Evolutionary conservation across 2,797 vertebrate species (phyloP), one percentile per base, ranked within the genome.

Genomic region (Pantherophis vulpinus): DNA sequence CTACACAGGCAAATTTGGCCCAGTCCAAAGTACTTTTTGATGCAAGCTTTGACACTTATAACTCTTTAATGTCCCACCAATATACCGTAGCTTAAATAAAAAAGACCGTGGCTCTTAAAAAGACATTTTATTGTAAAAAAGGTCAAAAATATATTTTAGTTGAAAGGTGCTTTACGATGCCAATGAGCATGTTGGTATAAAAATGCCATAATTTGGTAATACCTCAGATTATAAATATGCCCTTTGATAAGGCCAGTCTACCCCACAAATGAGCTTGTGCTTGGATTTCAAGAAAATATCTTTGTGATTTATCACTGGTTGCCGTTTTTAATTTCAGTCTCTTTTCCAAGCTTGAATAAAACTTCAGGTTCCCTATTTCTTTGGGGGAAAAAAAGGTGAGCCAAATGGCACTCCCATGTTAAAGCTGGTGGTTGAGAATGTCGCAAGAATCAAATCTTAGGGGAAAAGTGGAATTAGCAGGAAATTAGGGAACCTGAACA

Each of bases 71-170:
- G 9, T 63, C 25, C 63, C 12, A n/a, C 29, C 63, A n/a, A 66
- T n/a, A 55, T 51, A 51, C 47, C 47, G 47, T 55, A 47, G 37
- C 9, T 83, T 83, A 23, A 42, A 83, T 83, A 8, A 20, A 93
- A 86, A 32, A 27, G 83, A 63, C n/a, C 2, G 37, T 37, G n/a
- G 59, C 2, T 6, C n/a, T 63, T 88, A 83, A 23, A 23, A 87
- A 29, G 20, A 70, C 18, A 9, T 9, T 32, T 96, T 96, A 96
- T 96, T 96, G 97, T 94, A 96, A 96, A 93, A 97, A 97, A 97
- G 93, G 86, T 97, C 94, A 91, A 97, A 97, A 97, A 97, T 96
- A 96, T 66, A 14, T 87, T 90, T 94, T 93, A 91, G 88, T 94
- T 60, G 10, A 92, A 97, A 94, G 94, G 86, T 96, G 23, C 89